Base-by-base conservation (phyloP, 2,113 vertebrate genomes). In the Casuarius casuarius region DNA sequence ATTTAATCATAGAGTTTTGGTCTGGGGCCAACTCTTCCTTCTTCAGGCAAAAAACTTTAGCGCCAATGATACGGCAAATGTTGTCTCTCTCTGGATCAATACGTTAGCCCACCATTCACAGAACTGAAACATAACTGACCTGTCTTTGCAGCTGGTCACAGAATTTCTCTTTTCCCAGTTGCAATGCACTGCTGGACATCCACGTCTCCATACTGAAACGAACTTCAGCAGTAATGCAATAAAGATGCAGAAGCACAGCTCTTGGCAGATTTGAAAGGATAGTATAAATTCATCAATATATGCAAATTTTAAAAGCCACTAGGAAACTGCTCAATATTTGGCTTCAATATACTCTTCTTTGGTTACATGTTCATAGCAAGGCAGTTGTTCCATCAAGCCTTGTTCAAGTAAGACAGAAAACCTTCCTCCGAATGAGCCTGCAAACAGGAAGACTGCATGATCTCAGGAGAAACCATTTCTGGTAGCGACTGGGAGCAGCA, bases 161-260 rank as follows among this genome's bases (percentile, higher is more conserved):
- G 56, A 66, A 11, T 52, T 59, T 23, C 70, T 66, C 87, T 71
- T 52, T n/a, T 66, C 77, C 28, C 5, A 0, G 67, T 12, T 35
- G 63, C 56, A 70, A 61, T 35, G 33, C 14, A 3, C 7, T 68
- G 65, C 21, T 3, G 51, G 31, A 66, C 58, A 46, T 26, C 38
- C 11, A 0, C 3, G 14, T 21, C 38, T 40, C 38, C 40, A 11
- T 1, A 7, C 74, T 49, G 23, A 59, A 33, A 12, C 33, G 59
- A 40, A 35, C 44, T 9, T 52, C 9, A 16, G 8, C 68, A 76
- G 51, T 8, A 26, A 33, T 2, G 52, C 22, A 23, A 5, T 14
- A 22, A 25, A 16, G 25, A 49, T 38, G 46, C 11, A 28, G 63
- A 51, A 49, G 5, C n/a, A 31, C 8, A 61, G 33, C 6, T 59